A percentile compares a stretch with the other conserved stretches of the same genome.
phyloP scores from a whole-genome alignment of 2,888 invertebrate genomes.

The Megaustenia siamemsis region DNA sequence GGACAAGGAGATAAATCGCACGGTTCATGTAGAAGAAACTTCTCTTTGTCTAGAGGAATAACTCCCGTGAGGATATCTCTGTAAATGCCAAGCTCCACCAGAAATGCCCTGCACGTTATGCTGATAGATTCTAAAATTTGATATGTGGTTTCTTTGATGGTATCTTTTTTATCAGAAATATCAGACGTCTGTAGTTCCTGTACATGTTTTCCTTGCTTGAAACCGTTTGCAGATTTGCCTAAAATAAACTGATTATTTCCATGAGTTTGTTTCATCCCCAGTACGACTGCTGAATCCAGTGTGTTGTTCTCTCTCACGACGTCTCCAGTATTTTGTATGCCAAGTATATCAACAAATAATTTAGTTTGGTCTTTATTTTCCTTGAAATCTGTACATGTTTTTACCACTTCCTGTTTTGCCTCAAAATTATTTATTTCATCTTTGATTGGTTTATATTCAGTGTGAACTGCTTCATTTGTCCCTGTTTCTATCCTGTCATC shows the following conservation, averaged over 20 bases:
- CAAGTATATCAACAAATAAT: not conserved
- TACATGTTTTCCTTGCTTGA: too few relatives aligned
- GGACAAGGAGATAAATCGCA: not conserved
- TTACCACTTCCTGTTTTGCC: not conserved
- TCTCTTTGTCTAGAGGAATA: not conserved
- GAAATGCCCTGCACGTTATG: conserved; percentile 7
- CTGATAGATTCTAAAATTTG: conserved; percentile 32
- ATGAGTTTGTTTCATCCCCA: not conserved
- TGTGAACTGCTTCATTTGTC: not conserved
- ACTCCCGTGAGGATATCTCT: conserved; percentile 24
- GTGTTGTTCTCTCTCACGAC: not conserved
- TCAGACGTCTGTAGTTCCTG: not conserved
- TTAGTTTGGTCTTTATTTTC: not conserved
- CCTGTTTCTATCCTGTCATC: not conserved
- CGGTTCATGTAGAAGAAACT: not conserved
- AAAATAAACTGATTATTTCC: not conserved
- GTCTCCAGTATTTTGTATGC: not conserved
- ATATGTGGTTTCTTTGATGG: not conserved
- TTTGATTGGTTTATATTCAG: too few relatives aligned
- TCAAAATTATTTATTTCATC: too few relatives aligned
- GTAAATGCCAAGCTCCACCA: conserved; percentile 45
- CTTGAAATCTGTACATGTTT: not conserved
- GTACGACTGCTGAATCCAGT: not conserved
- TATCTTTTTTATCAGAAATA: not conserved
- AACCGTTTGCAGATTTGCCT: not conserved